Percentiles rank a stretch among this genome's conserved stretches.
phyloP scores from a whole-genome alignment of 2,797 vertebrate genomes.

The Epinephelus awoara region DNA sequence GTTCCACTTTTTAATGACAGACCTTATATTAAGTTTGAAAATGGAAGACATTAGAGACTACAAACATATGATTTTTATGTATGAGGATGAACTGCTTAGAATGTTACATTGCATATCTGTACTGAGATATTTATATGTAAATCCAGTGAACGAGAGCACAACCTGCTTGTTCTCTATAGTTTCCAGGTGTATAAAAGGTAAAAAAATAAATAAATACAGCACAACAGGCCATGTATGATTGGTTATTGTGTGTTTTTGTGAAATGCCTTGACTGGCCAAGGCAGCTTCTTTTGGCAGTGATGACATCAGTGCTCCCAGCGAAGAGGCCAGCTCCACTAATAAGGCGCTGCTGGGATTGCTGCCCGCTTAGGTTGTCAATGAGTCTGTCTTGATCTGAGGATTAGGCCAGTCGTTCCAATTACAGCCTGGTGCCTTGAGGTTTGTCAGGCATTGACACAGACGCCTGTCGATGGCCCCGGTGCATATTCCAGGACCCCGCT shows the following conservation, averaged over 20 bases:
- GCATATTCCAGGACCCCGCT: conserved; percentile 78
- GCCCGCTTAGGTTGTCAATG: conserved; percentile 85
- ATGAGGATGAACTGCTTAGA: not conserved
- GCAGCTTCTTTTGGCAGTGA: conserved; percentile 47
- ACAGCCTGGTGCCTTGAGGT: conserved; percentile 85
- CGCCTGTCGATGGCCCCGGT: conserved; percentile 81
- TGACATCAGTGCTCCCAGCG: conserved; percentile 66
- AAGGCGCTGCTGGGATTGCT: conserved; percentile 80
- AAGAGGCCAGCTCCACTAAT: conserved; percentile 77
- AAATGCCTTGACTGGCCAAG: conserved; percentile 2
- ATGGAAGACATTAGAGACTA: not conserved
- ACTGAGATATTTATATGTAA: not conserved
- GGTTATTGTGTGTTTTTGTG: conserved; percentile 3
- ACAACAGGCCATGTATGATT: too few species aligned
- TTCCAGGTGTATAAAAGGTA: not conserved
- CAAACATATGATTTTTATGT: not conserved
- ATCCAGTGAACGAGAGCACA: not conserved
- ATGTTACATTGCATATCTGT: not conserved
- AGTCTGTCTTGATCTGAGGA: conserved; percentile 86
- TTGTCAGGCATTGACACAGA: conserved; percentile 86
- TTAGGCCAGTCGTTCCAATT: conserved; percentile 86
- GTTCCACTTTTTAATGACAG: not conserved
- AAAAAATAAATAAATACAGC: not conserved
- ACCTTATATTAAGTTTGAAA: not conserved
- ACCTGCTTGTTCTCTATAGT: not conserved